phyloP scores from a whole-genome alignment of 2,888 invertebrate species.

The Nemoura dubitans region DNA sequence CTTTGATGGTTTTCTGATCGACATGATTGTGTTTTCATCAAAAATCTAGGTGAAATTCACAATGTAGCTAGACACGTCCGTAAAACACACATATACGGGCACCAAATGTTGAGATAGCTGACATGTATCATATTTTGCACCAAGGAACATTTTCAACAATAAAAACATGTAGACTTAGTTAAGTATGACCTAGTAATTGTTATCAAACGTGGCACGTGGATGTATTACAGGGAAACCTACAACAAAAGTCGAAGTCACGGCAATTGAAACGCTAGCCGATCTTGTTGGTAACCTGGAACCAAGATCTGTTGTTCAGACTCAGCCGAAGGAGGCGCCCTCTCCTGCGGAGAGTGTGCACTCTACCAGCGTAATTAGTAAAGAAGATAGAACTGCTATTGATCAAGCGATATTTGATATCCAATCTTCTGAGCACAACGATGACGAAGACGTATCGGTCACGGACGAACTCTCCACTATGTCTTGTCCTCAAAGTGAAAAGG shows the following conservation, averaged over 20 bases:
- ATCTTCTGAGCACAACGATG: neutral
- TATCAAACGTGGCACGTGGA: conserved; percentile 31
- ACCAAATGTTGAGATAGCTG: neutral
- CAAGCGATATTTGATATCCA: neutral
- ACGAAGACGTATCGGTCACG: neutral
- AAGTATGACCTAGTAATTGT: neutral
- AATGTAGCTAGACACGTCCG: neutral
- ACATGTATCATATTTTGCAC: neutral
- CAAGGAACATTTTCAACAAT: conserved; percentile 36
- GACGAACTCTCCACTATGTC: neutral
- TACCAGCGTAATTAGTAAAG: neutral
- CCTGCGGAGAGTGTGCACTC: neutral
- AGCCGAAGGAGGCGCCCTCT: neutral
- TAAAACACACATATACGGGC: neutral
- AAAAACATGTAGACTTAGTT: neutral
- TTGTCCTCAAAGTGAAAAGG: neutral
- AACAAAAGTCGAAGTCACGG: conserved; percentile 21
- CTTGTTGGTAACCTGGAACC: conserved; percentile 14
- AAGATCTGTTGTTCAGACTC: neutral
- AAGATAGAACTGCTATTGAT: neutral
- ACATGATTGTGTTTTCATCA: neutral
- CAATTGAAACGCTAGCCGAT: conserved; percentile 1
- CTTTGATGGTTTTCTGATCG: neutral
- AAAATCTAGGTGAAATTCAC: too few relatives aligned
- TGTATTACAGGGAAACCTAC: conserved; percentile 34